Evolutionary conservation across 2,888 invertebrate genomes (phyloP), one percentile per base, ranked within the genome.

Genomic region (Caradrina kadenii): DNA sequence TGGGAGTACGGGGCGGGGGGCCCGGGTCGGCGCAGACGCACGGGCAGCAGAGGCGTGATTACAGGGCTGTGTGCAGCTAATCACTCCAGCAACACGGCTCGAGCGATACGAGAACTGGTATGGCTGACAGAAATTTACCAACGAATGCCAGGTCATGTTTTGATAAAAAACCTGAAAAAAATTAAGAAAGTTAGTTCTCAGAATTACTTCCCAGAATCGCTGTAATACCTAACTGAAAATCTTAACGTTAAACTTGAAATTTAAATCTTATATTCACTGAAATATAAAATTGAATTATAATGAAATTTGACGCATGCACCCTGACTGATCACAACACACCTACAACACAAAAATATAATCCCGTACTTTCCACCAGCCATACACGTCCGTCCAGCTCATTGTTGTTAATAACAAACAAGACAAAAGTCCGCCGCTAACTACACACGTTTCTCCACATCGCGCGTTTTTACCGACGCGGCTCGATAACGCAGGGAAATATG

Each of bases 41-140:
- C 93, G 92, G 94, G 94, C 94, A 93, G 87, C 94, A 92, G 90
- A 89, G 92, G 90, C 91, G 91, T 95, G 95, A 96, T 96, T 96
- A 95, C 94, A 94, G 94, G 92, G 90, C 93, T 92, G 89, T 84
- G 91, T 88, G 87, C 89, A 87, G 91, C 93, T 95, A 94, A 96
- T 95, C 95, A 95, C 93, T 92, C 89, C 88, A 82, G 91, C 91
- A 91, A 92, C 93, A 91, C 90, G 88, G 89, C 83, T 87, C 85
- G 83, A 84, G 81, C 86, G 83, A 73, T 83, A 81, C 82, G 72
- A 85, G 76, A 74, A 60, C 63, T 55, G 74, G 88, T 86, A 90
- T 77, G 80, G 88, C 80, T 72, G 54, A 52, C 39, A 76, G 82
- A 86, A 87, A 88, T 68, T 85, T 62, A 74, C 62, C 53, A 35